A percentile compares a stretch with the other conserved stretches of the same genome.
Evolutionary conservation across 2,113 vertebrate species (phyloP).

Genomic region (Phylloscopus trochilus): DNA sequence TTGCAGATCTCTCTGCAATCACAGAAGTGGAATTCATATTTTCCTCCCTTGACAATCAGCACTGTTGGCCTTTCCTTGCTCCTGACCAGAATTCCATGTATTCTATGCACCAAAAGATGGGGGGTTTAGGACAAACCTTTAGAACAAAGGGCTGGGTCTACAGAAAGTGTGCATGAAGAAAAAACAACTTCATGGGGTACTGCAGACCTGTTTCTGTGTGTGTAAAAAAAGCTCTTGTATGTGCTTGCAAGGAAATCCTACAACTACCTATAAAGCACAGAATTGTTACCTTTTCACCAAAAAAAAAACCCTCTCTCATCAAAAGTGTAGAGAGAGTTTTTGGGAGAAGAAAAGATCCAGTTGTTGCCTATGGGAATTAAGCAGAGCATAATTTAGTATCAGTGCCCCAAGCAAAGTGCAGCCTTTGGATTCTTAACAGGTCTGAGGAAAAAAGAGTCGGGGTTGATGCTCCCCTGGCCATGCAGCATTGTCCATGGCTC

Average conservation of each 20-base stretch:
- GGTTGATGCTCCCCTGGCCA: background rate
- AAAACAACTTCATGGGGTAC: background rate
- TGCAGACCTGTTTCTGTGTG: background rate
- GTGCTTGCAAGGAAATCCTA: background rate
- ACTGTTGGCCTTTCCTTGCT: background rate
- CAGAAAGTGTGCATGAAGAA: background rate
- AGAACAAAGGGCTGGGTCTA: background rate
- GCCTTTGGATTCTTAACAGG: background rate
- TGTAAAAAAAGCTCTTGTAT: background rate
- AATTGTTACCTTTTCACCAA: background rate
- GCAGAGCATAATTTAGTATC: background rate
- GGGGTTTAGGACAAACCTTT: background rate
- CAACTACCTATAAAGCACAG: background rate
- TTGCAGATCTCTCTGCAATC: background rate
- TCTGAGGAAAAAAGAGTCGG: background rate
- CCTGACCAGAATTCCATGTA: background rate
- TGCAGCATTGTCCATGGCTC: background rate
- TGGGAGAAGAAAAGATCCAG: background rate
- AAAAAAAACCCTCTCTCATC: background rate
- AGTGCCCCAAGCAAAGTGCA: background rate
- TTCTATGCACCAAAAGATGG: background rate
- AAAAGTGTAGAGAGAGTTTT: background rate
- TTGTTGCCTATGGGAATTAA: background rate
- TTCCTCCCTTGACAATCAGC: background rate
- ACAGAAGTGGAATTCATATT: background rate